These are phyloP conservation scores for Polyodon spathula DNA, from an alignment of 2,113 vertebrate species.

Conservation along the genomic window DNA sequence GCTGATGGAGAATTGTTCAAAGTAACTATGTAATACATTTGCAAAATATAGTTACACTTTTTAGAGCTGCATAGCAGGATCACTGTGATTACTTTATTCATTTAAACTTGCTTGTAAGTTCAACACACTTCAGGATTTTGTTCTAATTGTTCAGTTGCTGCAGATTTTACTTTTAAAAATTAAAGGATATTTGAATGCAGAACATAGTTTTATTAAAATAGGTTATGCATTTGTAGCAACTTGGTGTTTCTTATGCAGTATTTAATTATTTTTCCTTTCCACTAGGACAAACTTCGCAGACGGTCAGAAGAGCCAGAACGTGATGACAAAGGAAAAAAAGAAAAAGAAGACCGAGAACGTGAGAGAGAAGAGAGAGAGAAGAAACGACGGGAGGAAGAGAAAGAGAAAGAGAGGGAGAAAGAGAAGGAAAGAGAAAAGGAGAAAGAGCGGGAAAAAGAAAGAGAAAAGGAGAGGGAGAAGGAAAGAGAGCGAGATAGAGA, in stretches of 20 bases:
- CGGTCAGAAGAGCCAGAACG: conserved; percentile 54
- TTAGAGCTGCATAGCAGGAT: too few relatives aligned
- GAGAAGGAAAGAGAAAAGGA: conserved; percentile 69
- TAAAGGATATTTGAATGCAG: too few relatives aligned
- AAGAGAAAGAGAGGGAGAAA: conserved; percentile 60
- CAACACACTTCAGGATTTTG: too few relatives aligned
- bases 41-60: too few relatives aligned
- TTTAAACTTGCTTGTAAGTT: too few relatives aligned
- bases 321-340: conserved; percentile 70
- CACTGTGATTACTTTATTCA: too few relatives aligned
- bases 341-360: conserved; percentile 78
- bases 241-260: not conserved
- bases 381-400: conserved; percentile 67
- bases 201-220: too few relatives aligned
- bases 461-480: conserved; percentile 65
- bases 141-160: too few relatives aligned
- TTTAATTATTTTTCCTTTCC: not conserved
- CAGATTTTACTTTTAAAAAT: too few relatives aligned
- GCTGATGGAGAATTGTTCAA: too few relatives aligned
- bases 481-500: conserved; percentile 72
- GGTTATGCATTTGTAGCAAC: too few relatives aligned
- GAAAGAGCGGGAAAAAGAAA: conserved; percentile 63
- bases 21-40: too few relatives aligned
- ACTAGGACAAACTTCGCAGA: conserved; percentile 58
- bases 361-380: conserved; percentile 53